These are phyloP conservation scores for Chamaetylas fuelleborni DNA, from an alignment of 2,113 vertebrate genomes.

Conservation along the genomic window DNA sequence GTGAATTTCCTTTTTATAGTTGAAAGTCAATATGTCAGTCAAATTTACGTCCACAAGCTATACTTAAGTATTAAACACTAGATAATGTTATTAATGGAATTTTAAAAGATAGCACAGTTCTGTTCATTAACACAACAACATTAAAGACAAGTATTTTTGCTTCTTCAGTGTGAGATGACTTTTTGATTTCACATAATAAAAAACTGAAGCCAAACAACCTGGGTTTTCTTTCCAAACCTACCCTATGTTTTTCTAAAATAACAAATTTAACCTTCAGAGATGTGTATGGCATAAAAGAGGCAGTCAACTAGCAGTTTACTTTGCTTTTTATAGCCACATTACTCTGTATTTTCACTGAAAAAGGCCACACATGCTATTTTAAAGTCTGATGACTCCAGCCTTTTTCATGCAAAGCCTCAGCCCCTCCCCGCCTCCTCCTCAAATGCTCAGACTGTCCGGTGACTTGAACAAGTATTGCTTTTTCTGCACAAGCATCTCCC, in stretches of 20 bases:
- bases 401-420: constrained; percentile 57
- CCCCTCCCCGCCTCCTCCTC: constrained; percentile 63
- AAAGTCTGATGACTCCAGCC: constrained; percentile 74
- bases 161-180: neutral
- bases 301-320: constrained; percentile 64
- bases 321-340: constrained; percentile 62
- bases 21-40: neutral
- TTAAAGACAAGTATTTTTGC: neutral
- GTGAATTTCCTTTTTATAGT: neutral
- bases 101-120: neutral
- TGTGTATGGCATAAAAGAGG: constrained; percentile 39
- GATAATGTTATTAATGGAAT: neutral
- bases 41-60: neutral
- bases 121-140: neutral
- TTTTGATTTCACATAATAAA: constrained; percentile 13
- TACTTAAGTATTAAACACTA: neutral
- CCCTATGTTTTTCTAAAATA: constrained; percentile 67
- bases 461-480: constrained; percentile 72
- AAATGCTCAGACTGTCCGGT: constrained; percentile 67
- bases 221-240: constrained; percentile 8
- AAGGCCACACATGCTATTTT: constrained; percentile 72
- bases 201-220: neutral
- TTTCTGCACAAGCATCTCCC: constrained; percentile 58
- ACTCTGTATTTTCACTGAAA: constrained; percentile 50
- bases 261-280: constrained; percentile 63